Evolutionary conservation across 2,113 vertebrate species (phyloP), one percentile per base, ranked within the genome.

Genomic region (Hiodon alosoides): DNA sequence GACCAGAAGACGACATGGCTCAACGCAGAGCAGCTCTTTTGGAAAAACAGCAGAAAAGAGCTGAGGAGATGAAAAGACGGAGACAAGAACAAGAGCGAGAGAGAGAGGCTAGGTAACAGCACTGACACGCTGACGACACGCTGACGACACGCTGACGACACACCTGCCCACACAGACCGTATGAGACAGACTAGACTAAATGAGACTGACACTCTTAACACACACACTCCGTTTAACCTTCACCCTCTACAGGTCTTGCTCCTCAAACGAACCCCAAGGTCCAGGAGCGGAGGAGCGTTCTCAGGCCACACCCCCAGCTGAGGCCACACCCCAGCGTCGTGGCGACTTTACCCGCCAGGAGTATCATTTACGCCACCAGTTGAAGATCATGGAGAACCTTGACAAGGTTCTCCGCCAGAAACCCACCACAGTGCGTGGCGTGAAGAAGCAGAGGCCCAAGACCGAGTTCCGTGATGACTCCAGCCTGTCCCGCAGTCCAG

Each of bases 331-430:
- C 46, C 87, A 90, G 82, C 89, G 93, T 17, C 86, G 94, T 7
- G 94, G 92, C 3, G 92, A 93, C 17, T 96, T 97, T 85, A 97
- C 94, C 0, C 82, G 87, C 55, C 90, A 89, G n/a, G 94, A 96
- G 82, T 95, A 97, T 14, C 89, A 93, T 62, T 86, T 93, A 11
- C 86, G 95, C 54, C 94, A 94, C 0, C 95, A 97, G 85, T 87
- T 97, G 52, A 96, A 95, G 83, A 88, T 97, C 72, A 97, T 97
- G 95, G 94, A 95, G 0, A 94, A 97, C 76, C 81, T 97, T 54
- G 95, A 92, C 82, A 96, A 97, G 83, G 95, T 95, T 71, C 88
- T 97, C 73, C 88, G 90, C 66, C 94, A 92, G 85, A 94, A 87
- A 59, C 90, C 81, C 80, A 91, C 90, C 75, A 92, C 91, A 0